A percentile compares a stretch with the other conserved stretches of the same genome.
These are phyloP conservation scores for Bemisia tabaci DNA, from an alignment of 1,140 invertebrate species.

Conservation along the genomic window DNA sequence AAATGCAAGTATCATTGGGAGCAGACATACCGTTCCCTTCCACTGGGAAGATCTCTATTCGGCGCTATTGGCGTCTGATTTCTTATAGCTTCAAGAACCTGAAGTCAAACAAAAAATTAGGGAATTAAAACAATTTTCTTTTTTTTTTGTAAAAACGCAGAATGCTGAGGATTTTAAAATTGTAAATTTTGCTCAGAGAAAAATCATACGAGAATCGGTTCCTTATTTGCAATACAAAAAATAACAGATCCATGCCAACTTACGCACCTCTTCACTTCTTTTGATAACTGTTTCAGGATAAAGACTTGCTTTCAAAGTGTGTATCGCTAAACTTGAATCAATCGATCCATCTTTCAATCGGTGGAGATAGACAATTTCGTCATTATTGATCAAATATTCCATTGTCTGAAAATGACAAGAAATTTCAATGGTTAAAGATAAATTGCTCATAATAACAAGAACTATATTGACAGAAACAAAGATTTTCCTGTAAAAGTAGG, in stretches of 20 bases:
- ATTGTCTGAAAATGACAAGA: conserved; percentile 35
- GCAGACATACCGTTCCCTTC: background rate
- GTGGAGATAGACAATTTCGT: conserved; percentile 44
- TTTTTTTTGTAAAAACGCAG: no score
- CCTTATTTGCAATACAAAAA: no score
- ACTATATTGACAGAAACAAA: no score
- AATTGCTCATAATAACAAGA: background rate
- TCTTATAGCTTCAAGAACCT: background rate
- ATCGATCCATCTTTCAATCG: conserved; percentile 38
- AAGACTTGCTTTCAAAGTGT: background rate
- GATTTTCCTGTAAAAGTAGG: no score
- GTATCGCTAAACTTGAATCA: conserved; percentile 38
- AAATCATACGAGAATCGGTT: no score
- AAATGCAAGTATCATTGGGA: no score
- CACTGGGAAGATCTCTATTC: background rate
- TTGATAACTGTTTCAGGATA: background rate
- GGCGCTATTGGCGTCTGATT: background rate
- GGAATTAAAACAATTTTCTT: background rate
- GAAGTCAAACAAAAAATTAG: background rate
- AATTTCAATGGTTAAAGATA: conserved; percentile 6
- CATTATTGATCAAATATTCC: conserved; percentile 38
- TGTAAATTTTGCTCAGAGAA: no score
- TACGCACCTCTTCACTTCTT: background rate
- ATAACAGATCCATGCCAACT: no score
- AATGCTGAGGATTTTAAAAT: no score